Base-by-base conservation (phyloP, 92 coral and sea anemone species). In the Desmophyllum pertusum region DNA sequence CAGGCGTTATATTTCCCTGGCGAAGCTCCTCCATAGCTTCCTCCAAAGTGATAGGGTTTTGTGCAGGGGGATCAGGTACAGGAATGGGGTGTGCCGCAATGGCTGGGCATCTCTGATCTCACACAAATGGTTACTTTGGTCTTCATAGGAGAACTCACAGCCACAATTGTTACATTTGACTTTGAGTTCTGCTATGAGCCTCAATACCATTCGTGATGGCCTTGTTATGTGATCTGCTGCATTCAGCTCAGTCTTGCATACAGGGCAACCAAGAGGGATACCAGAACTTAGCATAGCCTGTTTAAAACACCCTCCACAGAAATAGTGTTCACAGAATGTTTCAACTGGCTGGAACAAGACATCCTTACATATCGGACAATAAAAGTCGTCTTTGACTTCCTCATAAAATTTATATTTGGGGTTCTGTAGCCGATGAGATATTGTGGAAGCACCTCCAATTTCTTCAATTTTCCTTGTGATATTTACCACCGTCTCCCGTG, bases 161-260 rank as follows among this genome's bases (percentile, higher is more conserved):
- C 6, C 10, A 46, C 50, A 38, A 63, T 30, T 2, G 17, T 63
- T 63, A 63, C 69, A 63, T 63, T 63, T 63, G 69, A 63, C 69
- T 63, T 63, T 63, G n/a, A n/a, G 69, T 27, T 63, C 69, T 63
- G 69, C 69, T 25, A 63, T 63, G 4, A 63, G 3, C 69, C 38
- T 63, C 69, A 63, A 38, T 63, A 63, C 69, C 69, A 63, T n/a
- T 63, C 69, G 15, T 63, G 69, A 63, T 37, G 69, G 69, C 36
- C 10, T n/a, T 63, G 27, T 63, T 1, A 63, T 63, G 36, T 63
- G 38, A 10, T 63, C 69, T 27, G 13, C 69, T 63, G 38, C 6
- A 38, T 63, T 63, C 4, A 63, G 69, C 10, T 63, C 38, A n/a
- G 69, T 63, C 69, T 38, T 11, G 36, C 69, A 63, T 46, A 46